Percentiles rank a stretch among this genome's conserved stretches.
Evolutionary conservation across 2,113 vertebrate genomes (phyloP).

Genomic region (Prionailurus viverrinus): DNA sequence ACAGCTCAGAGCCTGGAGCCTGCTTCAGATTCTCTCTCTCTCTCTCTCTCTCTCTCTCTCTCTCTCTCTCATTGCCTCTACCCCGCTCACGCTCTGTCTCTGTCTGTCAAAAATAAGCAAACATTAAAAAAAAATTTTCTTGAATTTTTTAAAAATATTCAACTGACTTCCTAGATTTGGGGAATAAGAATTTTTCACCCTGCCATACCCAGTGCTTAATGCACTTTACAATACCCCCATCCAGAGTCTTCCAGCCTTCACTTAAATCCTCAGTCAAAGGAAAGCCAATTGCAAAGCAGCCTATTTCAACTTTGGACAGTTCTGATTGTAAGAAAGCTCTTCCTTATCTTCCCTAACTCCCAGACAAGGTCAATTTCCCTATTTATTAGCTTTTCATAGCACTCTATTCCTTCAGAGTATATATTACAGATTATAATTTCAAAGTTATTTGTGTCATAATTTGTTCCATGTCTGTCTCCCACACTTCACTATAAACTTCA

Average conservation of each 20-base stretch:
- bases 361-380: not conserved
- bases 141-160: not conserved
- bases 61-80: too few relatives aligned
- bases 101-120: too few relatives aligned
- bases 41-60: too few relatives aligned
- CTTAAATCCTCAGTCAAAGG: not conserved
- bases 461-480: not conserved
- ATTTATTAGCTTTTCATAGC: not conserved
- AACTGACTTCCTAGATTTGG: not conserved
- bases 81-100: too few relatives aligned
- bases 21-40: too few relatives aligned
- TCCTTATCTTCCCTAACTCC: not conserved
- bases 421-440: conserved; percentile 19
- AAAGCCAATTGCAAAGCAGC: not conserved
- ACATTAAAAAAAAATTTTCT: too few relatives aligned
- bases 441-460: conserved; percentile 32
- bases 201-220: not conserved
- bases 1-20: too few relatives aligned
- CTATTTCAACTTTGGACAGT: not conserved
- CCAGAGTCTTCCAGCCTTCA: not conserved
- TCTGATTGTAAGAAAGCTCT: not conserved
- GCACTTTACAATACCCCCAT: not conserved
- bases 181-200: not conserved
- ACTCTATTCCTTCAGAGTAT: not conserved
- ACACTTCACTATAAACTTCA: not conserved